Percentiles rank a stretch among this genome's conserved stretches.
Conservation (phyloP, 64 coral and sea anemone species). For the Platygyra sinensis region DNA sequence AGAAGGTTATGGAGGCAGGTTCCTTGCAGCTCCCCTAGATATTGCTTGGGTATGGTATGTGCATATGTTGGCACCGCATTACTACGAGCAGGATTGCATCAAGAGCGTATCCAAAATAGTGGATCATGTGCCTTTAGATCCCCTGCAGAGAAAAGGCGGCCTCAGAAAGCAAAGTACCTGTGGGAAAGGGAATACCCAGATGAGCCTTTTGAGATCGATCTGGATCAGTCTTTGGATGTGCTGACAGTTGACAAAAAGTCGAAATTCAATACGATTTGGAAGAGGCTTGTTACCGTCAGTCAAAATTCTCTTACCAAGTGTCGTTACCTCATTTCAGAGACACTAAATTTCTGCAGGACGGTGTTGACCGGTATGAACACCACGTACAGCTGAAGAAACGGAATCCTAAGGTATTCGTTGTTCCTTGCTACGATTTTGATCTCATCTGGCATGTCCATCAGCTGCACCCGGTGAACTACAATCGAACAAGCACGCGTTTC, state of each 20-base stretch:
- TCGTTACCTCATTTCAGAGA: constrained; percentile 74
- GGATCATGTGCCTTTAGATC: constrained; percentile 13
- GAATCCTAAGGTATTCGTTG: constrained; percentile 52
- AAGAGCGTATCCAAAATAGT: constrained; percentile 46
- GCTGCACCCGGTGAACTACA: constrained; percentile 59
- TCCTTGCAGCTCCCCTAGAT: constrained; percentile 64
- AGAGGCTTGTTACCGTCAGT: constrained; percentile 46
- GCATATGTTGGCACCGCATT: constrained; percentile 64
- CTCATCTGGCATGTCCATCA: constrained; percentile 84
- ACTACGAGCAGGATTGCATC: constrained; percentile 62
- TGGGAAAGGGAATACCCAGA: constrained; percentile 50
- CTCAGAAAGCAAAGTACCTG: constrained; percentile 17
- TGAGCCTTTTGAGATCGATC: constrained; percentile 76
- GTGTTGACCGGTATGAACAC: constrained; percentile 65
- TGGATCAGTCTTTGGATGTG: neutral
- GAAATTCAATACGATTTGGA: constrained; percentile 52
- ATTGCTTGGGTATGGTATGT: constrained; percentile 82
- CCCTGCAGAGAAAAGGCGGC: neutral
- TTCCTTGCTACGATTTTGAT: constrained; percentile 84
- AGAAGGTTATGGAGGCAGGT: neutral
- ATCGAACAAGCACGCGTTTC: constrained; percentile 27
- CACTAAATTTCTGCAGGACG: constrained; percentile 39
- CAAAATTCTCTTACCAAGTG: constrained; percentile 64
- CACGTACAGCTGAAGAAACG: constrained; percentile 64
- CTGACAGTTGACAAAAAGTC: constrained; percentile 39